These are phyloP conservation scores for Bufo bufo DNA, from an alignment of 2,113 vertebrate genomes.

Conservation along the genomic window DNA sequence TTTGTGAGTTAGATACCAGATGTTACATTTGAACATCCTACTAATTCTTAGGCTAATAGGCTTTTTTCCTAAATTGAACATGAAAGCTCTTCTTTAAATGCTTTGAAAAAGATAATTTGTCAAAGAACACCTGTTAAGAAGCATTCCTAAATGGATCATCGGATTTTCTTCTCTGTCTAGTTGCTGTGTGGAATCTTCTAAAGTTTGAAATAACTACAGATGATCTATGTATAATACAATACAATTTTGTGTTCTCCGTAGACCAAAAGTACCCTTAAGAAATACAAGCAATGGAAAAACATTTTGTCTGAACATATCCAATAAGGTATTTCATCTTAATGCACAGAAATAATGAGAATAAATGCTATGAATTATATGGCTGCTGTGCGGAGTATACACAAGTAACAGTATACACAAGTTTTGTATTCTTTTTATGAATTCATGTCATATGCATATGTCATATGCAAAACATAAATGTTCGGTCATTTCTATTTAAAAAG, in stretches of 20 bases:
- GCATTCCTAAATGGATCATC: slow-evolving; percentile 22
- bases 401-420: too few relatives aligned
- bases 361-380: not conserved
- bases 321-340: not conserved
- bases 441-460: not conserved
- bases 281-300: not conserved
- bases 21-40: slow-evolving; percentile 33
- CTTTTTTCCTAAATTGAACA: slow-evolving; percentile 38
- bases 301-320: not conserved
- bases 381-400: not conserved
- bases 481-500: too few relatives aligned
- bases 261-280: not conserved
- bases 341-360: not conserved
- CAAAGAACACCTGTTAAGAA: slow-evolving; percentile 40
- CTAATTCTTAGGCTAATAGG: slow-evolving; percentile 18
- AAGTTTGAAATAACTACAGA: not conserved
- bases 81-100: slow-evolving; percentile 26
- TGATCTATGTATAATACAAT: not conserved
- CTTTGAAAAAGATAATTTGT: slow-evolving; percentile 43
- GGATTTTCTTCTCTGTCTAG: not conserved
- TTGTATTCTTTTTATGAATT: not conserved
- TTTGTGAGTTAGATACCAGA: slow-evolving; percentile 9
- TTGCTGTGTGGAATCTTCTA: not conserved
- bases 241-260: slow-evolving; percentile 10
- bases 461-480: too few relatives aligned